Conservation (phyloP, 2,113 vertebrate species). For the Mastomys natalensis region DNA sequence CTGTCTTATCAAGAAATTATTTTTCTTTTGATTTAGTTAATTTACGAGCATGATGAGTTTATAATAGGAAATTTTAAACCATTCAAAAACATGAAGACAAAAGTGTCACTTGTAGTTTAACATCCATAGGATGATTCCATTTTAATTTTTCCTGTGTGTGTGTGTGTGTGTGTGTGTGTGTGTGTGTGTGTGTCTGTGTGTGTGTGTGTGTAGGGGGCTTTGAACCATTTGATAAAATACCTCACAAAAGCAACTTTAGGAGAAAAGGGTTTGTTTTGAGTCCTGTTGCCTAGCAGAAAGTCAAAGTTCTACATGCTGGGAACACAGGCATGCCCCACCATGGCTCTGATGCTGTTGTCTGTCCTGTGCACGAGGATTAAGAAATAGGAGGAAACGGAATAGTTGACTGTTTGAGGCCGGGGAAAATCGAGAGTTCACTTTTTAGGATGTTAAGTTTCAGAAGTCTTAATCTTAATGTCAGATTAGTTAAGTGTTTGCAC, state of each 20-base stretch:
- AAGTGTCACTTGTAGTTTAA: background rate
- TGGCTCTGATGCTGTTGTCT: background rate
- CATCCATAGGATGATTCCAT: background rate
- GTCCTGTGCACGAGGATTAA: background rate
- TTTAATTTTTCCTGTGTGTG: background rate
- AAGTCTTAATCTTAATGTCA: background rate
- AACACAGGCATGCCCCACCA: background rate
- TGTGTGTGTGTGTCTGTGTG: background rate
- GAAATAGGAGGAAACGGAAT: background rate
- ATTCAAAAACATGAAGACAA: background rate
- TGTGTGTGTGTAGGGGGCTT: no score
- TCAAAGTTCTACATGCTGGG: background rate
- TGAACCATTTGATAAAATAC: background rate
- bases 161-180: background rate
- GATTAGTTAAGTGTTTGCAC: background rate
- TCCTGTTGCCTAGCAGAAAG: background rate
- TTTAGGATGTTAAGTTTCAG: background rate
- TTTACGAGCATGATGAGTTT: background rate
- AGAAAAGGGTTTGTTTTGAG: background rate
- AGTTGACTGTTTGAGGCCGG: background rate
- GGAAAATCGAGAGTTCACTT: background rate
- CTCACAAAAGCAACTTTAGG: background rate
- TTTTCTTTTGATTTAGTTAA: background rate
- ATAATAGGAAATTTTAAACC: constrained; percentile 13
- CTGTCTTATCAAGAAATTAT: background rate